Conservation (phyloP, 2,113 vertebrate species). For the Saguinus midas region DNA sequence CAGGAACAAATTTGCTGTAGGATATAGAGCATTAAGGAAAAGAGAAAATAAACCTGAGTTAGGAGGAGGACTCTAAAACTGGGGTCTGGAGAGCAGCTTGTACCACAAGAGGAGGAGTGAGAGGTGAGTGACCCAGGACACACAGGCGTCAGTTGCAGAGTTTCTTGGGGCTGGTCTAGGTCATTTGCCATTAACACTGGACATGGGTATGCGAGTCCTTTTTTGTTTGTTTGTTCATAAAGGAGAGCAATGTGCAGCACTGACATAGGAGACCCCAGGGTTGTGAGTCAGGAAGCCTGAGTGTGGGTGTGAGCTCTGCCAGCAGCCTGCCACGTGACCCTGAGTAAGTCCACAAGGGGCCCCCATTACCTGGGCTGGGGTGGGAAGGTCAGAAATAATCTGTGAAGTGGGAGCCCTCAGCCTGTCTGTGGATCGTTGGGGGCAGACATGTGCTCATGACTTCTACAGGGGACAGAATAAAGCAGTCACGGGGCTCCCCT, state of each 20-base stretch:
- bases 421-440: neutral
- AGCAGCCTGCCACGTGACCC: neutral
- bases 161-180: neutral
- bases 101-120: neutral
- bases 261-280: neutral
- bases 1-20: neutral
- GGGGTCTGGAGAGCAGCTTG: neutral
- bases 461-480: neutral
- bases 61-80: neutral
- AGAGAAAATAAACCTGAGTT: neutral
- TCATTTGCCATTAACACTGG: neutral
- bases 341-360: neutral
- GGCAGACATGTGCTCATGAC: neutral
- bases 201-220: neutral
- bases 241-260: neutral
- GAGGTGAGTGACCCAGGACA: too few species aligned
- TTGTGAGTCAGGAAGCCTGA: neutral
- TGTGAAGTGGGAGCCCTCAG: neutral
- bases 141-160: fast-evolving
- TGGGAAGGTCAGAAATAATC: neutral
- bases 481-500: neutral
- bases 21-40: neutral
- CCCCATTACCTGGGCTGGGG: neutral
- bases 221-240: neutral
- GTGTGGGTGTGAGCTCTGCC: neutral